Conservation (phyloP, 2,888 invertebrate species). For the Dusona sp. region DNA sequence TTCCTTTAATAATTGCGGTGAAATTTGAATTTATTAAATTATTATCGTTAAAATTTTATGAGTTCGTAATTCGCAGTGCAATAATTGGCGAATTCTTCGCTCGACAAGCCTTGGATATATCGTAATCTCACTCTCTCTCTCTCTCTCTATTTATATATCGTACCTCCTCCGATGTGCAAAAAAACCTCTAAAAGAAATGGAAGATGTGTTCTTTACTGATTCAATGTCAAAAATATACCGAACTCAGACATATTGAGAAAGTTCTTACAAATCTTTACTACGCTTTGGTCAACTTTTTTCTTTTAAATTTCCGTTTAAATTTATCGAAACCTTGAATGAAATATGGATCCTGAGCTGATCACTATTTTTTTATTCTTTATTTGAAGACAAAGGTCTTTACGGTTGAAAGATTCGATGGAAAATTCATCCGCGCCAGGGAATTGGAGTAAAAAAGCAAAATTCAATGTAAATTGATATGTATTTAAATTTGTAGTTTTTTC, state of each 20-base stretch:
- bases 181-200: not conserved
- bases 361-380: not conserved
- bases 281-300: not conserved
- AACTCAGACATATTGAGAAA: not conserved
- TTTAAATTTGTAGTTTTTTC: slow-evolving; percentile 19
- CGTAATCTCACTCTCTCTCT: not conserved
- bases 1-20: slow-evolving; percentile 10
- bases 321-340: not conserved
- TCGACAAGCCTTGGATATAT: not conserved
- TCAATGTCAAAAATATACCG: not conserved
- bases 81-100: slow-evolving; percentile 49
- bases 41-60: slow-evolving; percentile 57
- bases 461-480: slow-evolving; percentile 17
- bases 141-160: slow-evolving; percentile 8
- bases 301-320: not conserved
- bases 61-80: slow-evolving; percentile 29
- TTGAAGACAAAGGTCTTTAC: not conserved
- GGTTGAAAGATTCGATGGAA: not conserved
- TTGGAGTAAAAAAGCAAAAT: not conserved
- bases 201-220: not conserved
- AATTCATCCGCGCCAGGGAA: not conserved
- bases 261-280: not conserved
- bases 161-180: not conserved
- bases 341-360: not conserved
- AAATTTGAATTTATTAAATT: slow-evolving; percentile 40